Conservation (phyloP, 2,888 invertebrate genomes). For the Acleris cristana region DNA sequence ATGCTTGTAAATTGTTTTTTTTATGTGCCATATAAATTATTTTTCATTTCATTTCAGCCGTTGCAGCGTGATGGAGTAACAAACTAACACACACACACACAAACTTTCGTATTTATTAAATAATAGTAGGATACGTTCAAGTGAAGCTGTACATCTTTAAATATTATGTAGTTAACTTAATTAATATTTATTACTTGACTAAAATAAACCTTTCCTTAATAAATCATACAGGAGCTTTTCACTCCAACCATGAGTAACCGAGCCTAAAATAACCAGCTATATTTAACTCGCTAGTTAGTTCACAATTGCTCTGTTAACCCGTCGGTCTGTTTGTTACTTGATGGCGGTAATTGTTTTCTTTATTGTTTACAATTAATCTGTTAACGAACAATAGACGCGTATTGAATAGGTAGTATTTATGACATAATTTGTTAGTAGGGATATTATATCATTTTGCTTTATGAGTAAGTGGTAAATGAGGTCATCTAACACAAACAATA, state of each 20-base stretch:
- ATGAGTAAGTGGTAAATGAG: not conserved
- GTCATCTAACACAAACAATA: no score
- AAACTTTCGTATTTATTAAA: no score
- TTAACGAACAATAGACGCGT: not conserved
- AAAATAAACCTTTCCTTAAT: not conserved
- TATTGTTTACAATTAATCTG: not conserved
- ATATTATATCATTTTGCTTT: not conserved
- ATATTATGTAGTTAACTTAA: no score
- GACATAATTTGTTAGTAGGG: not conserved
- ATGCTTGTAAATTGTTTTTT: no score
- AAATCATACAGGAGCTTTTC: not conserved
- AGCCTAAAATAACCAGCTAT: not conserved
- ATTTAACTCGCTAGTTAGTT: not conserved
- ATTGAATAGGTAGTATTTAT: no score
- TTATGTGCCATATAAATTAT: no score
- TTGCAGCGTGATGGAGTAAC: no score
- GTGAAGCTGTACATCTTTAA: no score
- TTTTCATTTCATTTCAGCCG: no score
- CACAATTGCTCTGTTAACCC: conserved; percentile 12
- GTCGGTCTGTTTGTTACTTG: conserved; percentile 6
- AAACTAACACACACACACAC: no score
- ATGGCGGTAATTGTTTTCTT: not conserved
- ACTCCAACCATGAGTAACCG: not conserved
- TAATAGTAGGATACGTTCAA: no score
- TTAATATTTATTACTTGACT: no score